Evolutionary conservation across 2,797 vertebrate species (phyloP), one percentile per base, ranked within the genome.

Genomic region (Eupleurogrammus muticus): DNA sequence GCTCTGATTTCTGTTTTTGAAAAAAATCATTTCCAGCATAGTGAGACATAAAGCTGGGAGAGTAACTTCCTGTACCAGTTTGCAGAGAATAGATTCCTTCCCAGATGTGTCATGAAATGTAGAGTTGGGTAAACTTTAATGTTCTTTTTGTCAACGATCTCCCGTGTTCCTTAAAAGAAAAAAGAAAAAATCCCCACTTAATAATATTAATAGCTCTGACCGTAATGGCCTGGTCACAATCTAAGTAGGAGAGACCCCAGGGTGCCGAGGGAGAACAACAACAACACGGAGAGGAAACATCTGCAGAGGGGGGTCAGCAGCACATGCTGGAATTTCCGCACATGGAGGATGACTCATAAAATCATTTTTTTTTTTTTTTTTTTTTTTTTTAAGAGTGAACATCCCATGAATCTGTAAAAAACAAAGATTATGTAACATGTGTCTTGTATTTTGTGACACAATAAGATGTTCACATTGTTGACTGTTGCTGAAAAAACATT

Each of bases 231-330:
- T 21, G 73, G 47, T 52, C 71, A 74, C 65, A 51, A 51, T 46
- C 65, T 16, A 57, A 73, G 70, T 38, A 42, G 44, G 50, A 63
- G 61, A 51, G 79, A 81, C 55, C 75, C 79, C 62, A 61, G 79
- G 38, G 80, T 77, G 80, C 80, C 40, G 75, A 73, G 49, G 62
- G 60, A 83, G 80, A 81, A 92, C 84, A 87, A 92, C 90, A 89
- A 88, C 82, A 90, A 83, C 88, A 87, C 44, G 71, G 73, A 83
- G 75, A 87, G 91, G 90, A 93, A 91, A 92, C 92, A 91, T 92
- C 92, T 92, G 92, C 77, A 57, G 75, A 86, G 76, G 65, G 70
- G 70, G 85, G 72, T 90, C 90, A 86, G 73, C 57, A 19, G 80
- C 81, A 66, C 77, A 76, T 21, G 53, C 61, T 36, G 68, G 81